Percentiles rank a stretch among this genome's conserved stretches.
These are phyloP conservation scores for Drosophila pseudotakahashii DNA, from an alignment of 2,888 invertebrate genomes.

Conservation along the genomic window DNA sequence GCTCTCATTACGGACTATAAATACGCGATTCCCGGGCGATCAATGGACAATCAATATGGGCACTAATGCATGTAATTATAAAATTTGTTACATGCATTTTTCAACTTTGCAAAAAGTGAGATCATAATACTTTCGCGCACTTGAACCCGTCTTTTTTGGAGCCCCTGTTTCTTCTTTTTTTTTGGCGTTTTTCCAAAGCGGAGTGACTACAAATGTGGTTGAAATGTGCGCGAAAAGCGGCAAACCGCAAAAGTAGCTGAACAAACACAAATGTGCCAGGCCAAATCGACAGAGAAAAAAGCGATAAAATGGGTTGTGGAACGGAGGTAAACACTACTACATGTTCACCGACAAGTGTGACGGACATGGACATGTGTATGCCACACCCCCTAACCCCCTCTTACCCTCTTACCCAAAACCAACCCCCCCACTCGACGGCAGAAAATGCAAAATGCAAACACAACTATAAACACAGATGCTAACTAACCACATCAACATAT, in stretches of 20 bases:
- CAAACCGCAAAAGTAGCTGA: slow-evolving; percentile 83
- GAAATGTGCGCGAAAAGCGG: slow-evolving; percentile 79
- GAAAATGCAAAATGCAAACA: slow-evolving; percentile 75
- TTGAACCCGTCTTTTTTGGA: slow-evolving; percentile 3
- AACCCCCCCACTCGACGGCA: slow-evolving; percentile 24
- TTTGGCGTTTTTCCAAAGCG: slow-evolving; percentile 70
- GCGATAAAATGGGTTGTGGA: slow-evolving; percentile 19
- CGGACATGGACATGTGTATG: slow-evolving; percentile 54
- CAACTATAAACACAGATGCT: slow-evolving; percentile 79
- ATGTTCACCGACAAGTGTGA: slow-evolving; percentile 49
- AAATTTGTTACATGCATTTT: background rate
- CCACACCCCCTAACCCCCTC: background rate
- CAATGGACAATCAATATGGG: too few species aligned
- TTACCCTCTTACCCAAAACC: too few species aligned
- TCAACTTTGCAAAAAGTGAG: too few species aligned
- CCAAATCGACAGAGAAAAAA: slow-evolving; percentile 60
- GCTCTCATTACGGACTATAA: slow-evolving; percentile 6
- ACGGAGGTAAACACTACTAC: slow-evolving; percentile 54
- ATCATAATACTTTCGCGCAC: too few species aligned
- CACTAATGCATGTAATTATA: background rate
- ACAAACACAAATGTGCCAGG: slow-evolving; percentile 78
- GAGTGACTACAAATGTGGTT: slow-evolving; percentile 75
- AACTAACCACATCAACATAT: slow-evolving; percentile 71
- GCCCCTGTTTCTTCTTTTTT: slow-evolving; percentile 8
- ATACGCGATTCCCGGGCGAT: slow-evolving; percentile 1